A percentile compares a stretch with the other conserved stretches of the same genome.
These are phyloP conservation scores for Puntigrus tetrazona DNA, from an alignment of 2,113 vertebrate species.

Conservation along the genomic window DNA sequence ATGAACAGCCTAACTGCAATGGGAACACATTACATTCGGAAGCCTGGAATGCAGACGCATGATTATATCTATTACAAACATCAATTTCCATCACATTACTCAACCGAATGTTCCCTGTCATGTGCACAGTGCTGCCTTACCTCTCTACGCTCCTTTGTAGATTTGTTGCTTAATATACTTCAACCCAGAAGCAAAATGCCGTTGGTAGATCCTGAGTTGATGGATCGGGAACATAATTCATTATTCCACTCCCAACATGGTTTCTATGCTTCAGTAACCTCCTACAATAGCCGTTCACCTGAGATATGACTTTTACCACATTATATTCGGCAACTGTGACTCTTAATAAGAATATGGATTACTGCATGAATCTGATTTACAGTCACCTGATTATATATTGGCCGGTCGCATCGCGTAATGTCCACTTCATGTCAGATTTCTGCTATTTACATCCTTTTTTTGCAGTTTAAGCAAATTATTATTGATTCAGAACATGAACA, in stretches of 20 bases:
- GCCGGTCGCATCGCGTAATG: slow-evolving; percentile 7
- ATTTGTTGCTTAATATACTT: slow-evolving; percentile 20
- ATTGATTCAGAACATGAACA: slow-evolving; percentile 50
- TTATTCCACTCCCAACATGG: slow-evolving; percentile 33
- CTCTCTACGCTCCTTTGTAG: neutral
- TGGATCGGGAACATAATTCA: slow-evolving; percentile 32
- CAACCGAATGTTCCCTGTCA: slow-evolving; percentile 30
- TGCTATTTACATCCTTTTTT: slow-evolving; percentile 43
- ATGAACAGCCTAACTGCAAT: slow-evolving; percentile 22
- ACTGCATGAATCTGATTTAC: slow-evolving; percentile 45
- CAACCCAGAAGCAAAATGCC: neutral
- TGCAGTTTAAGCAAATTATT: slow-evolving; percentile 52
- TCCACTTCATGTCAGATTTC: slow-evolving; percentile 44
- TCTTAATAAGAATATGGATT: slow-evolving; percentile 39
- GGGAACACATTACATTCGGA: slow-evolving; percentile 18
- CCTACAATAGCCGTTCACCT: slow-evolving; percentile 21
- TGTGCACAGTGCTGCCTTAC: neutral
- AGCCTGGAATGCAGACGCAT: slow-evolving; percentile 5
- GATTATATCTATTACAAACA: slow-evolving; percentile 35
- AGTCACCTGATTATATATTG: slow-evolving; percentile 17
- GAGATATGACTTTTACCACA: slow-evolving; percentile 4
- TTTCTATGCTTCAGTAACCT: slow-evolving; percentile 20
- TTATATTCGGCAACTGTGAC: slow-evolving; percentile 3
- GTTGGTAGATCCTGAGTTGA: neutral
- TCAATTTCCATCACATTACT: slow-evolving; percentile 30